Conservation (phyloP, 2,113 vertebrate genomes). For the Xenus cinereus region DNA sequence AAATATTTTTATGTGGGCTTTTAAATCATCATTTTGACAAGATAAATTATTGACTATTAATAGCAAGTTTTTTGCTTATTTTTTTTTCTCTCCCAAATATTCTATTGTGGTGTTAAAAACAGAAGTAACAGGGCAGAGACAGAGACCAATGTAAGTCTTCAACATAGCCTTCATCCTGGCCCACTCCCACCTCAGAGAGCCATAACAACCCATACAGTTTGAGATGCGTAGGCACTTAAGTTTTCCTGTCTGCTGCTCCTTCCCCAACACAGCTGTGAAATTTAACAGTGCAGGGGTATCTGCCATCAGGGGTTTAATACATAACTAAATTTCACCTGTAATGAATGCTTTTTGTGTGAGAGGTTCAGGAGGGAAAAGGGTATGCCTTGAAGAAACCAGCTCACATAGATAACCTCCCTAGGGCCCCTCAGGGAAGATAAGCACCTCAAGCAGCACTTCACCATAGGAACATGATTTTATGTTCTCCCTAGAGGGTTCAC, state of each 20-base stretch:
- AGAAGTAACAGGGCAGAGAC: neutral
- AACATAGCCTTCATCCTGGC: neutral
- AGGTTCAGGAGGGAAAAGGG: neutral
- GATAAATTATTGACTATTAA: neutral
- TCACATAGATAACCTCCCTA: neutral
- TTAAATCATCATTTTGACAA: neutral
- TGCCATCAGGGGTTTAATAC: neutral
- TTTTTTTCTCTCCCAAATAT: neutral
- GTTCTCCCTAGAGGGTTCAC: neutral
- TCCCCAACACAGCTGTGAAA: neutral
- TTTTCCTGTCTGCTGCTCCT: neutral
- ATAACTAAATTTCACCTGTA: neutral
- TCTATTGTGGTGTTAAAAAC: neutral
- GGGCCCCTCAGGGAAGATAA: neutral
- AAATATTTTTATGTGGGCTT: neutral
- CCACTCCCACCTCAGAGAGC: neutral
- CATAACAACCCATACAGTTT: neutral
- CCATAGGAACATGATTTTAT: neutral
- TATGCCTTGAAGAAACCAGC: neutral
- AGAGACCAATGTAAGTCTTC: neutral
- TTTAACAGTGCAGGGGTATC: neutral
- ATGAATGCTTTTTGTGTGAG: neutral
- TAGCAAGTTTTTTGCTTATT: neutral
- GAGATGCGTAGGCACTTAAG: neutral
- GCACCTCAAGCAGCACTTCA: neutral